These are phyloP conservation scores for Cataglyphis livida DNA, from an alignment of 2,888 invertebrate species.

Conservation along the genomic window DNA sequence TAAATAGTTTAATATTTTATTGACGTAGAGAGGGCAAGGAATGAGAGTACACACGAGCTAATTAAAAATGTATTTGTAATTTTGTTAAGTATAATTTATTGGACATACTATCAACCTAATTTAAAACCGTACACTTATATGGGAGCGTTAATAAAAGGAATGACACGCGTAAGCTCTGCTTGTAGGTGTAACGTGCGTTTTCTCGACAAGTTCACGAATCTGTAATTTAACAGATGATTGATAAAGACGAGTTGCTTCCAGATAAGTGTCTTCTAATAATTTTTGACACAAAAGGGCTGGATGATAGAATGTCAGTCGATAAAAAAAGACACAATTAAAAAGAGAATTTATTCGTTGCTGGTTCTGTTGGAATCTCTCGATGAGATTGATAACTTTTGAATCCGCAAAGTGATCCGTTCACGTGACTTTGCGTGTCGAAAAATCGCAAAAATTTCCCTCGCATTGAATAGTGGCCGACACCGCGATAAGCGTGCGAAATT, in stretches of 20 bases:
- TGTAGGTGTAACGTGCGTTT: constrained; percentile 12
- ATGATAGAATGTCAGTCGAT: constrained; percentile 18
- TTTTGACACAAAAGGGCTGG: background rate
- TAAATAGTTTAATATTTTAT: constrained; percentile 35
- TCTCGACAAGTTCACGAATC: constrained; percentile 41
- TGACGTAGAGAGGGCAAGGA: constrained; percentile 23
- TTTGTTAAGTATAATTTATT: constrained; percentile 33
- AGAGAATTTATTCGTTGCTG: background rate
- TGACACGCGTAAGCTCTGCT: background rate
- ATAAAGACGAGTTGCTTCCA: constrained; percentile 32
- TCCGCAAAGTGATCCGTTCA: background rate
- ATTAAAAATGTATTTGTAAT: constrained; percentile 43
- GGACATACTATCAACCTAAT: constrained; percentile 19
- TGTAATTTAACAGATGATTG: constrained; percentile 49
- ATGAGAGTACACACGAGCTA: background rate
- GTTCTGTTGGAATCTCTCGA: background rate
- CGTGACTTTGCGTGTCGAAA: background rate
- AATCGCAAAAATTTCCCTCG: background rate
- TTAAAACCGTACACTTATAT: constrained; percentile 14
- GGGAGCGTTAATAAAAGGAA: constrained; percentile 15
- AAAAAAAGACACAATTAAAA: background rate
- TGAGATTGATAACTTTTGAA: background rate
- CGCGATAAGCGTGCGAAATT: constrained; percentile 14
- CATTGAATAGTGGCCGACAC: background rate
- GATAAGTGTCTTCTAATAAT: background rate